Base-by-base conservation (phyloP, 2,113 vertebrate genomes). In the Trogon surrucura region DNA sequence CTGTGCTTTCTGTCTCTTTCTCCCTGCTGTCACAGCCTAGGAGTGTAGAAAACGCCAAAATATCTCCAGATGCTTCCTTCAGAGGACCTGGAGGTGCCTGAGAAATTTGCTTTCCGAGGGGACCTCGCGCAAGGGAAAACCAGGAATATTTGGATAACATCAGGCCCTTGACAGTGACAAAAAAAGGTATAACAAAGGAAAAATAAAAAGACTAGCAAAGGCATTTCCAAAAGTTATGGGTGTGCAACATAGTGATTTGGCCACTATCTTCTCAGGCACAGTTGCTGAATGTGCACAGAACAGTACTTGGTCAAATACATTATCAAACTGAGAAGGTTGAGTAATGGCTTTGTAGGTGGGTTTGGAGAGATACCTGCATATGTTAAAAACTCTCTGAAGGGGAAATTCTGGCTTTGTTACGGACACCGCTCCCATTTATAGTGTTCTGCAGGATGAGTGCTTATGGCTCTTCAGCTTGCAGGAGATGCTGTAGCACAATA, bases 61-160 rank as follows among this genome's bases (percentile, higher is more conserved):
- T 17, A 61, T 5, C 19, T 57, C 32, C 51, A 73, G 54, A 9
- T 57, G 16, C 22, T 93, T 85, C 85, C 30, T 74, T 85, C 41
- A 85, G 20, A 65, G 13, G 29, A 6, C 23, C 14, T 71, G 27
- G 16, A 65, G 27, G 41, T 19, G 29, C 10, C 62, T 65, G 48
- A 62, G 61, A 66, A 53, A 51, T 60, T 54, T n/a, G 13, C 11
- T 5, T 65, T 75, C 32, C 56, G 9, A 56, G 8, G 22, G 15
- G 6, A 17, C 1, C 0, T 81, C 26, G 34, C 0, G 3, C 1
- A 61, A 70, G 21, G 6, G 22, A 84, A 87, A 89, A 22, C 1
- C 0, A 1, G 51, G 11, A 88, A 48, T 5, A 25, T 34, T 61
- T 19, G 5, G 9, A 11, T 48, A 13, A 34, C 3, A 32, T n/a